Conservation (phyloP, 2,888 invertebrate genomes). For the Eudasyphora cyanicolor region DNA sequence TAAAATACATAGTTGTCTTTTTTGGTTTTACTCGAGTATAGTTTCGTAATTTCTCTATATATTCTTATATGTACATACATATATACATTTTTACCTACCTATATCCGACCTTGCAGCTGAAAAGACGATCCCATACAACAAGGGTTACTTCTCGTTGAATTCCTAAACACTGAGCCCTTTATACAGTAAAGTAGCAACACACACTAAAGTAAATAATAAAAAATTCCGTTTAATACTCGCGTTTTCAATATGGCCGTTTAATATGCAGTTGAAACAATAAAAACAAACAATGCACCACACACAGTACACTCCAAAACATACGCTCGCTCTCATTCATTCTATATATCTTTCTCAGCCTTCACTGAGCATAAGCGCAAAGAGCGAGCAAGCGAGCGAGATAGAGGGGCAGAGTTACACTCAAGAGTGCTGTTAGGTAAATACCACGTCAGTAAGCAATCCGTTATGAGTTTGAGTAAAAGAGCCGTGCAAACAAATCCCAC, state of each 20-base stretch:
- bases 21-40: not conserved
- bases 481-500: not conserved
- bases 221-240: conserved; percentile 55
- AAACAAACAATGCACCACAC: conserved; percentile 25
- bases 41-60: not conserved
- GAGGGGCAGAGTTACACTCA: conserved; percentile 22
- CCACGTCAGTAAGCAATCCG: no score
- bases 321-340: conserved; percentile 4
- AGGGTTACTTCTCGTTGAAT: not conserved
- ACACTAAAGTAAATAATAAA: conserved; percentile 40
- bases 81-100: no score
- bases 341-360: not conserved
- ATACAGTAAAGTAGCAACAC: not conserved
- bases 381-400: not conserved
- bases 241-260: conserved; percentile 64
- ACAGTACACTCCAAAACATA: conserved; percentile 42
- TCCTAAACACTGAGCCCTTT: conserved; percentile 34
- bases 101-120: no score
- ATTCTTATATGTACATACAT: no score
- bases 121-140: not conserved
- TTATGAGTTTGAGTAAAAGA: conserved; percentile 8
- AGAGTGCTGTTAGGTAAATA: not conserved
- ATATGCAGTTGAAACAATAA: conserved; percentile 58
- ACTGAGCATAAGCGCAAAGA: not conserved
- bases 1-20: not conserved